phyloP scores from a whole-genome alignment of 2,113 vertebrate genomes.

The Clupea harengus region DNA sequence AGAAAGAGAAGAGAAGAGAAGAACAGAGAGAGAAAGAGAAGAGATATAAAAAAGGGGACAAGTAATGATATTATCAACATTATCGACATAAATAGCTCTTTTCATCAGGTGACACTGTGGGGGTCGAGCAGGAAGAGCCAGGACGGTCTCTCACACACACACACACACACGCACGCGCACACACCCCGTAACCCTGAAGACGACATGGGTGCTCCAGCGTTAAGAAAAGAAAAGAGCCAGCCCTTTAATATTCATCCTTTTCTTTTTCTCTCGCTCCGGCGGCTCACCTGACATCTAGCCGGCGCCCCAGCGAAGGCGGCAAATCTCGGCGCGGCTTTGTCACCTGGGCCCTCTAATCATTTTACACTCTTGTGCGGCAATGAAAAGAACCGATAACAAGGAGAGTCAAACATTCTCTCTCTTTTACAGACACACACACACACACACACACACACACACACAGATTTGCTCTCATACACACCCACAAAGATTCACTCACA shows the following conservation, averaged over 20 bases:
- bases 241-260: slow-evolving; percentile 60
- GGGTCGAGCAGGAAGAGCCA: not conserved
- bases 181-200: slow-evolving; percentile 40
- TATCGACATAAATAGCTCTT: slow-evolving; percentile 42
- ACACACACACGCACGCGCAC: not conserved
- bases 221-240: slow-evolving; percentile 47
- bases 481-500: not conserved
- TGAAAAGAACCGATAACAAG: slow-evolving; percentile 69
- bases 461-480: slow-evolving; percentile 21
- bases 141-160: not conserved
- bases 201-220: slow-evolving; percentile 53
- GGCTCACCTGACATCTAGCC: slow-evolving; percentile 63
- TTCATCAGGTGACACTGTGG: slow-evolving; percentile 37
- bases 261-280: slow-evolving; percentile 48
- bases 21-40: not conserved
- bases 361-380: slow-evolving; percentile 65
- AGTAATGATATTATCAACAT: slow-evolving; percentile 45
- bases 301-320: slow-evolving; percentile 60
- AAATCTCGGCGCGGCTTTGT: slow-evolving; percentile 71
- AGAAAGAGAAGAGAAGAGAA: not conserved
- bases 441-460: not conserved
- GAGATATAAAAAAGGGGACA: slow-evolving; percentile 1
- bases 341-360: slow-evolving; percentile 75
- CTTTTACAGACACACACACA: slow-evolving; percentile 18
- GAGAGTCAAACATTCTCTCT: slow-evolving; percentile 64